These are phyloP conservation scores for Neopelma chrysocephalum DNA, from an alignment of 2,797 vertebrate genomes.

Conservation along the genomic window DNA sequence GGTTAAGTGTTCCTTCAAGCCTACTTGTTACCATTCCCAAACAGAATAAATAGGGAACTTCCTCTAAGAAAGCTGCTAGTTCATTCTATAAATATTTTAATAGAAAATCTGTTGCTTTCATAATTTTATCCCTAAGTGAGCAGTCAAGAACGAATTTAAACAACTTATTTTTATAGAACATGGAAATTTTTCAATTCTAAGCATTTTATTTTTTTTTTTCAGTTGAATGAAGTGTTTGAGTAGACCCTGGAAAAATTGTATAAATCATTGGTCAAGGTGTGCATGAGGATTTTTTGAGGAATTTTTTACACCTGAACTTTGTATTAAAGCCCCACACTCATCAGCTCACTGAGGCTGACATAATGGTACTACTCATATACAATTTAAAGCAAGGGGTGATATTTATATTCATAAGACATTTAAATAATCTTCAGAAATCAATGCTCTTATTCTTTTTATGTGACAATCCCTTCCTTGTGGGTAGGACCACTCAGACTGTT, in stretches of 20 bases:
- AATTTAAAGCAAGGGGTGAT: not conserved
- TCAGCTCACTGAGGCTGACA: not conserved
- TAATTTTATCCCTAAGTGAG: not conserved
- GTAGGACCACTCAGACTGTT: not conserved
- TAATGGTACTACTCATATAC: not conserved
- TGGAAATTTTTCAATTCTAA: not conserved
- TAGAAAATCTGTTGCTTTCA: conserved; percentile 15
- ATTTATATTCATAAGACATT: not conserved
- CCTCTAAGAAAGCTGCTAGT: conserved; percentile 27
- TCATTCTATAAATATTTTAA: conserved; percentile 47
- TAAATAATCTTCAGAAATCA: not conserved
- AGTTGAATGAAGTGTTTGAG: not conserved
- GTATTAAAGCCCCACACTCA: not conserved
- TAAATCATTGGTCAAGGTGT: not conserved
- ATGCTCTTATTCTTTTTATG: not conserved
- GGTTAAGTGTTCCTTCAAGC: conserved; percentile 62
- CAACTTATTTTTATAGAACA: not conserved
- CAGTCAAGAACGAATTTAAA: not conserved
- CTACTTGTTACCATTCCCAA: not conserved
- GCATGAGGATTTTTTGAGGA: not conserved
- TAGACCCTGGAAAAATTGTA: not conserved
- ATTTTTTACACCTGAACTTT: not conserved
- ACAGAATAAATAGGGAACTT: conserved; percentile 18
- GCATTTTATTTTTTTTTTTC: not conserved
- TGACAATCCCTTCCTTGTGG: not conserved